These are phyloP conservation scores for Cheilosia pagana DNA, from an alignment of 2,888 invertebrate species.

Conservation along the genomic window DNA sequence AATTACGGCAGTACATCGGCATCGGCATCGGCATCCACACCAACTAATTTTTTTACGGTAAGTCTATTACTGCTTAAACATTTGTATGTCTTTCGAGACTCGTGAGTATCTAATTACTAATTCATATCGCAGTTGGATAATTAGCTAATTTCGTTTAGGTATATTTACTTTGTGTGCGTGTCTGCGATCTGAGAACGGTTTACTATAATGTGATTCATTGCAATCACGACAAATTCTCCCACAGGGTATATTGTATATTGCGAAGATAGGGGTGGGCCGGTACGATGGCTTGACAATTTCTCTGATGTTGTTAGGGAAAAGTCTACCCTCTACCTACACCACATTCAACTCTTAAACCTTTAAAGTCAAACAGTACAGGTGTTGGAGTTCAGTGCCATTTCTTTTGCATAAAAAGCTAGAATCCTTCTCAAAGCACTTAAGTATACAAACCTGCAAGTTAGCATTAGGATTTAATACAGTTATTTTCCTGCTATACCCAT, in stretches of 20 bases:
- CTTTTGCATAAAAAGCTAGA: no score
- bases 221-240: background rate
- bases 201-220: conserved; percentile 38
- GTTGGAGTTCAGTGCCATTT: conserved; percentile 20
- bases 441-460: no score
- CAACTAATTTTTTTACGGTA: conserved; percentile 80
- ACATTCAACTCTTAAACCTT: conserved; percentile 65
- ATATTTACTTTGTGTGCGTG: conserved; percentile 9
- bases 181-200: conserved; percentile 28
- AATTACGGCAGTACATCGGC: conserved; percentile 91
- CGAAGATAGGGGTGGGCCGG: background rate
- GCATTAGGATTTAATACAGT: no score
- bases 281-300: background rate
- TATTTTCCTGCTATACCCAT: no score
- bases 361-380: conserved; percentile 22
- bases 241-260: background rate
- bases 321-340: conserved; percentile 31
- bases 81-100: background rate
- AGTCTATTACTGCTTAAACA: background rate
- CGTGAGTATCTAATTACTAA: conserved; percentile 58
- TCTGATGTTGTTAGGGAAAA: background rate
- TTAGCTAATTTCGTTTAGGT: conserved; percentile 65
- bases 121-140: conserved; percentile 37
- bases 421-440: no score
- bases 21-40: conserved; percentile 86